Base-by-base conservation (phyloP, 30 jellyfish, hydroid and myxozoan genomes). In the Aurelia sp. region DNA sequence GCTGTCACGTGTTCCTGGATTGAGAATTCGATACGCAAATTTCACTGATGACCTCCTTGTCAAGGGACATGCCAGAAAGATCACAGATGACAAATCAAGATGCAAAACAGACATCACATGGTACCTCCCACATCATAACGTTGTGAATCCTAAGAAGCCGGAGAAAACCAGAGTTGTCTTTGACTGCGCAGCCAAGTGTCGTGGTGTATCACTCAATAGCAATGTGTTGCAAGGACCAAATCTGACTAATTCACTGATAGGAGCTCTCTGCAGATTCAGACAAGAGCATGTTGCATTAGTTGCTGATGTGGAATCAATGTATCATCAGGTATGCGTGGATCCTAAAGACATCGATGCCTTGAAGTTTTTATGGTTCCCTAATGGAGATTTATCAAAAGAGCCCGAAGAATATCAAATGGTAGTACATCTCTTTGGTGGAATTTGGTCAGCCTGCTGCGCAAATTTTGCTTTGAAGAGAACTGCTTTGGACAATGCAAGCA, bases 281-380 rank as follows among this genome's bases (percentile, higher is more conserved):
- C 96, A 90, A 69, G 97, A 84, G 27, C 47, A 31, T 37, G 62
- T 84, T 12, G 92, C 97, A 15, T 1, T 90, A 3, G 75, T 80
- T 2, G 90, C 89, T 4, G 96, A 85, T 69, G 57, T 91, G 4
- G 96, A 91, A 57, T 82, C 76, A 47, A 89, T 89, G 94, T 89
- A 80, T 63, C 80, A 83, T 61, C 97, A 83, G 44, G 97, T 84
- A 12, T 10, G 80, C 23, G 97, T 83, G 4, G 62, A 61, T 19
- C 73, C 50, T 10, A 23, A 67, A 31, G 90, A 90, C 40, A 20
- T 51, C 27, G 62, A 76, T 44, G 86, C 85, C 9, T 82, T 83
- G 41, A 44, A 96, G 51, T 90, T 82, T 53, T 68, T 79, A 23
- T 90, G 91, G 91, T 90, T 89, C 90, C 89, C 87, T 3, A 74